Evolutionary conservation across 2,113 vertebrate genomes (phyloP), one percentile per base, ranked within the genome.

Genomic region (Phainopepla nitens): DNA sequence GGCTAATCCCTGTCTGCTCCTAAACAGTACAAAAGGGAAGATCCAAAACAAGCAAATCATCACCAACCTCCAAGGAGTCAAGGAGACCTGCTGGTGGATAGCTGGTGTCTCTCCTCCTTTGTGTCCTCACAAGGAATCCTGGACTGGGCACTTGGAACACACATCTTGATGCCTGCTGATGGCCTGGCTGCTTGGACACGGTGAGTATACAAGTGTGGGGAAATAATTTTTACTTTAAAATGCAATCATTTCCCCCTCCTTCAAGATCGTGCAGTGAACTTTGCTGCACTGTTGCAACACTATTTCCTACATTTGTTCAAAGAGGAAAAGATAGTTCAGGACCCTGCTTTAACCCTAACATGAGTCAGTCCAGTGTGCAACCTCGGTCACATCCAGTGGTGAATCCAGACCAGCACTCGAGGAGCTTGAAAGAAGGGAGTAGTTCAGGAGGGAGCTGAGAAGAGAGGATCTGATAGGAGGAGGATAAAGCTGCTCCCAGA

Each of bases 11-110:
- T 90, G 35, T 92, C 66, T 90, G 56, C 69, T 92, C n/a, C 91
- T 81, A 57, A 75, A 82, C 83, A 92, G 64, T 50, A 95, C 76
- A 78, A 47, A 95, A 90, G 86, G 29, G 62, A 64, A 86, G 79
- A 83, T 97, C 92, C 95, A 94, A 94, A 96, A 80, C 68, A 92
- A 87, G 91, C 91, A 93, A 71, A 89, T 92, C 76, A 66, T 92
- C 80, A 93, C 35, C 80, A 84, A 51, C 47, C 72, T 86, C 68
- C 33, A 39, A 73, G 41, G 54, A 90, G 86, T 47, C 79, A 85
- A 92, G 89, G 56, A 93, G 94, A 78, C 15, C 8, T 29, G 29
- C 79, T 62, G 64, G 79, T 90, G 79, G 5, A 66, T 81, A 70
- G 47, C 64, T 95, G 86, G 80, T 49, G 19, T 58, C 69, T 85